Evolutionary conservation across 2,888 invertebrate species (phyloP).

Genomic region (Apamea crenata): DNA sequence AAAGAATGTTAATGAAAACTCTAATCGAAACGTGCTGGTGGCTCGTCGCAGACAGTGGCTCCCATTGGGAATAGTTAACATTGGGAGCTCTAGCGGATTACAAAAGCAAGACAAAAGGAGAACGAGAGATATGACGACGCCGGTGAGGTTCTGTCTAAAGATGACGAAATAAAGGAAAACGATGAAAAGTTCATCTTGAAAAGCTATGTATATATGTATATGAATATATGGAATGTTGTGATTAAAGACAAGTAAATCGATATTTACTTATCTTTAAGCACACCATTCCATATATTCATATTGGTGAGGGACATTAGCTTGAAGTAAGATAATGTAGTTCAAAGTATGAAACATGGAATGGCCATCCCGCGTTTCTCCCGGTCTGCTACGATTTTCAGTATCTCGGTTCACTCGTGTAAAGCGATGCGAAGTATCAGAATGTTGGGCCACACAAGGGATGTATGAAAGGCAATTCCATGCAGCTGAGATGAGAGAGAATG

Average conservation of each 20-base stretch:
- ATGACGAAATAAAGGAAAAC: not conserved
- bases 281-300: too few species aligned
- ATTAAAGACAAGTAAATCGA: not conserved
- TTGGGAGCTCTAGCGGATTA: not conserved
- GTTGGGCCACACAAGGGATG: not conserved
- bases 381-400: too few species aligned
- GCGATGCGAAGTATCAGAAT: not conserved
- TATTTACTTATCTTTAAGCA: too few species aligned
- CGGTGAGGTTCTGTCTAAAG: not conserved
- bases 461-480: not conserved
- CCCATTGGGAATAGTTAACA: not conserved
- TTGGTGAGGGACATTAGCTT: not conserved
- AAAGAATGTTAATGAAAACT: conserved; percentile 33
- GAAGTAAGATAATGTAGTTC: not conserved
- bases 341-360: not conserved
- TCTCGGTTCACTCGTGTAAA: too few species aligned
- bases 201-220: not conserved
- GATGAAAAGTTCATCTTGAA: not conserved
- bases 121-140: not conserved
- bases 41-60: not conserved
- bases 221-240: not conserved
- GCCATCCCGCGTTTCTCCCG: too few species aligned
- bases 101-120: not conserved
- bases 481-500: not conserved
- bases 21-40: not conserved